Evolutionary conservation across 2,113 vertebrate genomes (phyloP), one percentile per base, ranked within the genome.

Genomic region (Megaceryle maxima): DNA sequence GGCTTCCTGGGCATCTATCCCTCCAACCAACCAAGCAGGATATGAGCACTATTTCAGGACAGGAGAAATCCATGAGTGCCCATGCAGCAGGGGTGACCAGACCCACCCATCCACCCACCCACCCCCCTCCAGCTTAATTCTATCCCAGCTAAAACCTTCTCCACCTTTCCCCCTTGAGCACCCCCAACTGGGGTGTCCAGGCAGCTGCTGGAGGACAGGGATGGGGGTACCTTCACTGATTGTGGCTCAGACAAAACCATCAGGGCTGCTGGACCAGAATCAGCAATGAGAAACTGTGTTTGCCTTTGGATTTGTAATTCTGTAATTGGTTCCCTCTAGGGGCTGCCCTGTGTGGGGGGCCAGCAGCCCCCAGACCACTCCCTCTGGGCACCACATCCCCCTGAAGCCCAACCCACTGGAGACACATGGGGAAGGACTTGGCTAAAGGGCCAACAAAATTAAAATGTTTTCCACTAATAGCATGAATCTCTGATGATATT

Each of bases 401-500:
- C 43, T 75, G 33, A 59, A 78, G 44, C 66, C 62, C 83, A 91
- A 55, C 92, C 16, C 7, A 0, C 48, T 95, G 79, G 62, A 79
- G 63, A 35, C 6, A 5, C 37, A 29, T 3, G 2, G 64, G 64
- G 43, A 90, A 89, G 44, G 70, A 87, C 28, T 0, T 0, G 72
- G 51, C 56, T 87, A 75, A 90, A 88, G 67, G 73, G 21, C 56
- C 31, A 29, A 87, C 74, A 72, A 80, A 85, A 96, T 93, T 75
- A 83, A 91, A 96, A 37, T 64, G 46, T 92, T 96, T 94, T 90
- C 79, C 0, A 0, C 88, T 92, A 90, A 96, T 68, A 97, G 94
- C 56, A 51, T 88, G 87, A 90, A 95, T 94, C 83, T 94, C 76
- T 88, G 83, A 84, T 83, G 66, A 88, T 92, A 84, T 85, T 87